Base-by-base conservation (phyloP, 2,888 invertebrate genomes). In the Mellilla xanthometata region DNA sequence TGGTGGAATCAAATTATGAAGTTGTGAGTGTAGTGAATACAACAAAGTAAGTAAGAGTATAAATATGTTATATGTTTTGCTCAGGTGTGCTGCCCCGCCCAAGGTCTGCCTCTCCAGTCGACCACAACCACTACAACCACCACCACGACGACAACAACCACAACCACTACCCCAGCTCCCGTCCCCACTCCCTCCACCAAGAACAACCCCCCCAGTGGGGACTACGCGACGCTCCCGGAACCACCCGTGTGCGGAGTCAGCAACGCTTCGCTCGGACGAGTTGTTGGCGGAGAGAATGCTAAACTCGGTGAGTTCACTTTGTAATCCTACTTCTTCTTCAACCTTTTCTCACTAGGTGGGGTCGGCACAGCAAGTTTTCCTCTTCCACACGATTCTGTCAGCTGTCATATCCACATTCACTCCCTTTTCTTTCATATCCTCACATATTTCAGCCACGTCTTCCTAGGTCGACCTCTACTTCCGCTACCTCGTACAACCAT, bases 201-300 rank as follows among this genome's bases (percentile, higher is more conserved):
- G 30, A n/a, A 5, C 4, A 29, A 10, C 29, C 10, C 40, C 2
- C 12, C 9, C 0, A 28, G 30, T 0, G 63, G 56, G 0, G 76
- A 78, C 58, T 68, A 65, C 69, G 50, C 84, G 52, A 9, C 57
- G 0, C 62, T 86, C 3, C 87, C 61, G 38, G 84, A 59, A 68
- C 92, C 86, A 0, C 87, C 87, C 0, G 74, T 91, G 0, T 96
- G 96, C 58, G 96, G 96, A 0, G 63, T 79, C 36, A 92, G 91
- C 28, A 91, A 92, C 51, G 81, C 82, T 0, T 66, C 90, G 0
- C 90, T 91, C 60, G 84, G 86, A 22, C 91, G 93, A 56, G 92
- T 96, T 1, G 95, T 96, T 0, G 95, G 95, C 3, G 96, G 96
- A 0, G 75, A 90, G 0, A 90, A 92, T 5, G 93, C 95, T 3